A percentile compares a stretch with the other conserved stretches of the same genome.
phyloP scores from a whole-genome alignment of 1,140 invertebrate species.

The Leptinotarsa defecta region DNA sequence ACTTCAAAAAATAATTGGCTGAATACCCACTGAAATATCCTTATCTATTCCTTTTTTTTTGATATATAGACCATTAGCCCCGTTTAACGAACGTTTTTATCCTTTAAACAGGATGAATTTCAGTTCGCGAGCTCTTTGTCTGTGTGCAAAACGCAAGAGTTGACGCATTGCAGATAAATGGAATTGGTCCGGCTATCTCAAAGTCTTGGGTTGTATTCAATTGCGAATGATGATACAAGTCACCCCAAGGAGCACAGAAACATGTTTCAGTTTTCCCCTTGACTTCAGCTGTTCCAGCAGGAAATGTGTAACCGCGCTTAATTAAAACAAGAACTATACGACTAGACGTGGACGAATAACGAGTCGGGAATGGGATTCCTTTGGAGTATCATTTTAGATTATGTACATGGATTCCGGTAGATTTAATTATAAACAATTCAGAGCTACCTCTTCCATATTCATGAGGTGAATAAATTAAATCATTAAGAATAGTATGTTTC shows the following conservation, averaged over 20 bases:
- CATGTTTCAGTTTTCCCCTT: not conserved
- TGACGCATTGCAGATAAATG: not conserved
- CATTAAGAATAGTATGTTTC: too few relatives aligned
- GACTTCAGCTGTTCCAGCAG: not conserved
- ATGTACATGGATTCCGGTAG: too few relatives aligned
- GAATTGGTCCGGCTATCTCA: not conserved
- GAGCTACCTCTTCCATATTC: too few relatives aligned
- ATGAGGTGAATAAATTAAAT: too few relatives aligned
- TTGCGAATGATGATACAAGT: constrained; percentile 1
- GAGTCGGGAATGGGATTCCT: not conserved
- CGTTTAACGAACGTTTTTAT: too few relatives aligned
- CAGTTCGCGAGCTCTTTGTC: too few relatives aligned
- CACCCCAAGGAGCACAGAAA: not conserved
- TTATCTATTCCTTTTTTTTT: too few relatives aligned
- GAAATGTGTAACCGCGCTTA: not conserved
- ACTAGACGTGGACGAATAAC: not conserved
- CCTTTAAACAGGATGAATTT: too few relatives aligned
- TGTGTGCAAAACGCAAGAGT: not conserved
- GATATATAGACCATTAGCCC: too few relatives aligned
- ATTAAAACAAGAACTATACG: not conserved
- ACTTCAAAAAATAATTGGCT: too few relatives aligned
- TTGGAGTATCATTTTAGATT: not conserved
- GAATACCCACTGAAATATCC: too few relatives aligned
- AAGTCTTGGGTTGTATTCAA: not conserved
- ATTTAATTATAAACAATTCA: too few relatives aligned